Evolutionary conservation across 2,888 invertebrate species (phyloP), one percentile per base, ranked within the genome.

Genomic region (Latrodectus hesperus): DNA sequence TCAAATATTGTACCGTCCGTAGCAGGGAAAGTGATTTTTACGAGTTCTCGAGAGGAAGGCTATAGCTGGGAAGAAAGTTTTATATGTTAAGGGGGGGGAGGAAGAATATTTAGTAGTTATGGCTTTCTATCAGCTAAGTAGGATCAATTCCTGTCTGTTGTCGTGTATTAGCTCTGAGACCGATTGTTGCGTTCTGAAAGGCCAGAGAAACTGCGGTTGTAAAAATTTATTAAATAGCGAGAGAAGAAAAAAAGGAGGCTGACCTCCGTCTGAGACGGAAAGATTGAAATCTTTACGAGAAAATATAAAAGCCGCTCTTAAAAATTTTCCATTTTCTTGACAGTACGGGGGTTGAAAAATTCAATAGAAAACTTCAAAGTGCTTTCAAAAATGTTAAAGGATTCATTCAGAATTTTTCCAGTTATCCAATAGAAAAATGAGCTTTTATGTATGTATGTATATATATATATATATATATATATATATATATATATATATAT

Each of bases 251-350:
- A 70, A 67, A 82, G 68, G 49, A 52, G 67, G 76, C 60, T 83
- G 83, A 83, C 83, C 84, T 22, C 60, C 53, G n/a, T 49, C 51
- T 71, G 16, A 72, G 65, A n/a, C 49, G 9, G 64, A 67, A 55
- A 84, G 84, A 78, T 72, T 84, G 77, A 52, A 68, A 76, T 84
- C 84, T 84, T 84, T 84, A 84, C 65, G 84, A 84, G 84, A n/a
- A 65, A 65, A 26, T 76, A 72, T 77, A 78, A 84, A 84, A 78
- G n/a, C 26, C 64, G 72, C 38, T 52, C 67, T 84, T 84, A 84
- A 84, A 84, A 84, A 64, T 55, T 74, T 65, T 84, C 84, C 60
- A 76, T 77, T 84, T 84, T 83, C 68, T 70, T 17, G 74, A 82
- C 68, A 71, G 53, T 77, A 82, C 17, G 49, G 68, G 76, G 72